phyloP scores from a whole-genome alignment of 2,888 invertebrate genomes.

The Eremobia ochroleuca region DNA sequence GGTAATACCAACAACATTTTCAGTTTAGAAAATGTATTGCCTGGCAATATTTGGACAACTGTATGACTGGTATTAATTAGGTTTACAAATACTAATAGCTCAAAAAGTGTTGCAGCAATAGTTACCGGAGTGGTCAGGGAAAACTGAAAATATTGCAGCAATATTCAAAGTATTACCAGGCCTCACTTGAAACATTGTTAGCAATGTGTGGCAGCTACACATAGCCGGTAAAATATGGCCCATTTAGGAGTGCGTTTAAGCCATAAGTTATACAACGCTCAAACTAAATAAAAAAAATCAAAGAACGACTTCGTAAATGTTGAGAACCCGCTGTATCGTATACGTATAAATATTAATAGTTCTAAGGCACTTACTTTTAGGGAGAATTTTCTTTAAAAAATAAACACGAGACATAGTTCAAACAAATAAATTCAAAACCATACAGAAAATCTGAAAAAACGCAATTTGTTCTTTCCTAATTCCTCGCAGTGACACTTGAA shows the following conservation, averaged over 20 bases:
- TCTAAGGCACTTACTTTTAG: constrained; percentile 34
- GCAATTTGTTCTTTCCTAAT: background rate
- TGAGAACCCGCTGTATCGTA: background rate
- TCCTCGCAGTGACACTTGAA: background rate
- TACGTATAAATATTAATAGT: background rate
- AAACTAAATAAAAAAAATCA: background rate
- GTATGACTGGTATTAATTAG: background rate
- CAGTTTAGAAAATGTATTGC: background rate
- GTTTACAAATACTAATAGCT: background rate
- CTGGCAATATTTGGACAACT: background rate
- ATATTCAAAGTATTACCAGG: background rate
- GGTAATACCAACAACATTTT: background rate
- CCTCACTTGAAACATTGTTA: background rate
- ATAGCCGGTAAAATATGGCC: background rate
- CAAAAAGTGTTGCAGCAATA: background rate
- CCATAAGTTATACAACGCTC: background rate
- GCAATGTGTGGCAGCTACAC: background rate
- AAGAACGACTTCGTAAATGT: background rate
- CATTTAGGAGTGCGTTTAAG: background rate
- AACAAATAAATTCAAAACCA: constrained; percentile 5
- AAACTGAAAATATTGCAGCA: background rate
- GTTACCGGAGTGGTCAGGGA: background rate
- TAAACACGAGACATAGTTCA: constrained; percentile 41
- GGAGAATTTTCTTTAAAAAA: constrained; percentile 27
- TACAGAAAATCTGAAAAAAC: constrained; percentile 4